A percentile compares a stretch with the other conserved stretches of the same genome.
phyloP scores from a whole-genome alignment of 2,113 vertebrate species.

The Oncorhynchus clarkii region DNA sequence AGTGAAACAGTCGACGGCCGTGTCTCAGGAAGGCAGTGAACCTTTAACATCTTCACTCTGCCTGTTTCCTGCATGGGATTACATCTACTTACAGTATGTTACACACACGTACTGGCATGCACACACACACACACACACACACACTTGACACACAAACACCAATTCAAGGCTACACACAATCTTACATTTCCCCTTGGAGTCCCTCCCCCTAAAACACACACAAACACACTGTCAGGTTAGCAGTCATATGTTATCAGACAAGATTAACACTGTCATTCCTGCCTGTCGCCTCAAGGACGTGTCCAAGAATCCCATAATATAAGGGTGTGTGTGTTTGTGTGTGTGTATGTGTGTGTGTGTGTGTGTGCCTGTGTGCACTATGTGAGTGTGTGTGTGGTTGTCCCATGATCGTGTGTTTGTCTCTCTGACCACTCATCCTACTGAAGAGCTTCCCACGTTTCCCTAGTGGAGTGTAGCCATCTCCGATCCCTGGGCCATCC shows the following conservation, averaged over 20 bases:
- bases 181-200: slow-evolving; percentile 10
- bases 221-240: slow-evolving; percentile 20
- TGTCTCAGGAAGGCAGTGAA: slow-evolving; percentile 61
- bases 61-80: slow-evolving; percentile 65
- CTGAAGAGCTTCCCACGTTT: slow-evolving; percentile 43
- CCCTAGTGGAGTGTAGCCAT: slow-evolving; percentile 1
- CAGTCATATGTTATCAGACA: slow-evolving; percentile 45
- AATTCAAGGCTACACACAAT: slow-evolving; percentile 1
- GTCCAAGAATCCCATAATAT: slow-evolving; percentile 57
- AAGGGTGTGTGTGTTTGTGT: slow-evolving; percentile 12
- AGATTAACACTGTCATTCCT: slow-evolving; percentile 58
- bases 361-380: not conserved
- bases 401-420: slow-evolving; percentile 19
- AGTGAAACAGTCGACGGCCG: slow-evolving; percentile 69
- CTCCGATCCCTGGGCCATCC: not conserved
- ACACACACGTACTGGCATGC: not conserved
- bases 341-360: not conserved
- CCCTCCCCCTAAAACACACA: slow-evolving; percentile 14
- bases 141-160: not conserved
- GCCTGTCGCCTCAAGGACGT: slow-evolving; percentile 58
- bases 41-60: slow-evolving; percentile 64
- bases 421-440: slow-evolving; percentile 13
- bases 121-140: slow-evolving; percentile 5
- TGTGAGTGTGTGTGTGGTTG: slow-evolving; percentile 7
- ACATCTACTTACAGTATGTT: slow-evolving; percentile 48